Evolutionary conservation across 23 tunicate genomes (phyloP), one percentile per base, ranked within the genome.

Genomic region (Trididemnum miniatum): DNA sequence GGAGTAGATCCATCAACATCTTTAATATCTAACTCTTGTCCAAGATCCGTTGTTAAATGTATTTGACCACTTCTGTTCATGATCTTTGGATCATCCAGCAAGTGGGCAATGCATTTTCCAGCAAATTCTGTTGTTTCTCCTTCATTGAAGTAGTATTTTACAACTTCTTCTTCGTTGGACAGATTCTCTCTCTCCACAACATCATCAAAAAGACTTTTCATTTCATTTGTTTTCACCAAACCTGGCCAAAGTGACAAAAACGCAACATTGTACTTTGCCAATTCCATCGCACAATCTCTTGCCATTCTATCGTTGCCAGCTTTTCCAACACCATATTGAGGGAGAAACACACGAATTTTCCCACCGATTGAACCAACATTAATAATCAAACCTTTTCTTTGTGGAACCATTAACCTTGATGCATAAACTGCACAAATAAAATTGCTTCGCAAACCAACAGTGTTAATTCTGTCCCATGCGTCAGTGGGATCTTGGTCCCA

Each of bases 201-300:
- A 7, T 15, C 54, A 44, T 44, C 54, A 44, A 44, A 9, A 9
- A 44, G 9, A 7, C 15, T 44, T 9, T 15, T 15, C 12, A 78
- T 38, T 40, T 81, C 23, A 77, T 95, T 95, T 3, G 98, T 95
- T 95, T 64, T 77, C 0, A 95, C 98, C 2, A 69, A 76, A 29
- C 98, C 98, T 5, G 98, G 98, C 98, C 98, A 95, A 0, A 89
- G 35, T 4, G 98, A 89, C 24, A 95, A 23, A 82, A 65, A 90
- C 4, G 94, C 94, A 34, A 95, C 91, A 30, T 86, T 82, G 73
- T 82, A 89, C 37, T 71, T 78, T 22, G 32, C 31, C 1, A 95
- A 76, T n/a, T 95, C 98, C 2, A 49, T 35, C n/a, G 87, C 90
- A 72, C 94, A 95, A 44, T 95, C 98, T 3, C 38, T 35, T 0